phyloP scores from a whole-genome alignment of 2,888 invertebrate genomes.

The Rhyacophila evoluta region DNA sequence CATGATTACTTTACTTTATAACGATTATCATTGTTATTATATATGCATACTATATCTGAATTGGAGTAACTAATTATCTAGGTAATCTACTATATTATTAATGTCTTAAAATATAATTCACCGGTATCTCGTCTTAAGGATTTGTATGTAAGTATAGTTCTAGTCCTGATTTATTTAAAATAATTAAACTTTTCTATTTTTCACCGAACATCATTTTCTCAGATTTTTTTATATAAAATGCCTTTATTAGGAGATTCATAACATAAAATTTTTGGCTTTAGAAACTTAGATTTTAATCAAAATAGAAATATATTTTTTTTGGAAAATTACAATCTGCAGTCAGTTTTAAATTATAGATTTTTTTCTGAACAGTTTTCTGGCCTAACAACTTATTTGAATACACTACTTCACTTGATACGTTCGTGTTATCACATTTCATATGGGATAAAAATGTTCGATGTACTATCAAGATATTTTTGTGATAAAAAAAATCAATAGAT shows the following conservation, averaged over 20 bases:
- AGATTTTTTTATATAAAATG: no score
- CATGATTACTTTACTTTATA: not conserved
- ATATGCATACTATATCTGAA: not conserved
- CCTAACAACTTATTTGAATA: not conserved
- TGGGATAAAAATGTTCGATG: not conserved
- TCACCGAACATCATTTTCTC: no score
- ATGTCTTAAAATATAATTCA: constrained; percentile 24
- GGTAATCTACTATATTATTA: constrained; percentile 12
- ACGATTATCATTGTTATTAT: not conserved
- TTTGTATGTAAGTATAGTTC: constrained; percentile 15
- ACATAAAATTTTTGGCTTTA: no score
- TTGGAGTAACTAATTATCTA: not conserved
- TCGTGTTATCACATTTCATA: not conserved
- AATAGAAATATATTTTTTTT: no score
- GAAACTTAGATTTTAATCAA: no score
- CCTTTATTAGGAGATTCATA: no score
- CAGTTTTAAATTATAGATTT: no score
- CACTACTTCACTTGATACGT: not conserved
- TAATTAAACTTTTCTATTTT: no score
- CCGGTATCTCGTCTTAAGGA: constrained; percentile 19
- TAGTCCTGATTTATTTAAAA: not conserved
- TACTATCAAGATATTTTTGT: not conserved
- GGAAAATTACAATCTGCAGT: no score
- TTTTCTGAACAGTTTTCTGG: constrained; percentile 1
- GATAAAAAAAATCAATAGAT: not conserved